These are phyloP conservation scores for Spisula solida DNA, from an alignment of 2,888 invertebrate genomes.

Conservation along the genomic window DNA sequence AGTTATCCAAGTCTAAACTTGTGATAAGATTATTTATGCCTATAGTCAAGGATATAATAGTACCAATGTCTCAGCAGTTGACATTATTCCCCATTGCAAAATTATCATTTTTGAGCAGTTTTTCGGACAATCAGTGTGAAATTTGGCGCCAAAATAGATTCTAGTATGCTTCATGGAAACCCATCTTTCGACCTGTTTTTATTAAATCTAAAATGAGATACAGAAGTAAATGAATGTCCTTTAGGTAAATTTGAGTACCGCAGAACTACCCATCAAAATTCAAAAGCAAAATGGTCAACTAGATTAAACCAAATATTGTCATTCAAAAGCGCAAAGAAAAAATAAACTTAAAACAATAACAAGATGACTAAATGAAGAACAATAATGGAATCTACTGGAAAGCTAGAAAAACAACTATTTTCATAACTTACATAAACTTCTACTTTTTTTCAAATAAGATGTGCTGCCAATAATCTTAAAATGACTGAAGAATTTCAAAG, in stretches of 20 bases:
- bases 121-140: no score
- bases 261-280: no score
- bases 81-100: no score
- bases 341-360: slow-evolving; percentile 5
- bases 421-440: not conserved
- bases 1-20: no score
- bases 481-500: not conserved
- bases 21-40: no score
- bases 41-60: no score
- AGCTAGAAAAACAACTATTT: not conserved
- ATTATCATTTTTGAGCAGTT: no score
- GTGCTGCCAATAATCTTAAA: not conserved
- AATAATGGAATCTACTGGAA: not conserved
- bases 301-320: not conserved
- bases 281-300: not conserved
- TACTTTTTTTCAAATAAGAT: not conserved
- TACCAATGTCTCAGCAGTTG: no score
- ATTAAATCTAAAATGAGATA: not conserved
- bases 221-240: not conserved
- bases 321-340: not conserved
- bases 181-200: not conserved
- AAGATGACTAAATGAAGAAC: not conserved
- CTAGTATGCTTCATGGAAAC: not conserved
- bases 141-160: not conserved
- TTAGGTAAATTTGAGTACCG: no score